These are phyloP conservation scores for Sarotherodon lohbergeri DNA, from an alignment of 2,113 vertebrate species.

Conservation along the genomic window DNA sequence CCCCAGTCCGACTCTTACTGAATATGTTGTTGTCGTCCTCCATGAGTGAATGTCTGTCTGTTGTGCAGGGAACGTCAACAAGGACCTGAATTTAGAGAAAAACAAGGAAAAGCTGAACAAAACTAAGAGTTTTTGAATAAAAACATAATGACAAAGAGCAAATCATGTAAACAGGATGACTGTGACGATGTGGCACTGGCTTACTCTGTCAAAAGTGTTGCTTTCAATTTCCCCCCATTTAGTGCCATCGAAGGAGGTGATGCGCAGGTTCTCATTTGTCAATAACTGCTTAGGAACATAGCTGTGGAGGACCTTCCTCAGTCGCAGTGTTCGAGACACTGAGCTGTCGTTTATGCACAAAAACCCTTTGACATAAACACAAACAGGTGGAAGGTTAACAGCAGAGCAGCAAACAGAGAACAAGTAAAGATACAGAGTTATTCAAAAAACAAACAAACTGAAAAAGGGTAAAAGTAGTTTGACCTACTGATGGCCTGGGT, in stretches of 20 bases:
- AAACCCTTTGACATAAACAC: slow-evolving; percentile 60
- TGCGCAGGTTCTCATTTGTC: slow-evolving; percentile 60
- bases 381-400: not conserved
- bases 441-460: not conserved
- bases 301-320: slow-evolving; percentile 75
- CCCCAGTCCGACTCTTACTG: slow-evolving; percentile 74
- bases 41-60: slow-evolving; percentile 86
- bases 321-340: slow-evolving; percentile 75
- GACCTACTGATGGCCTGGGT: slow-evolving; percentile 79
- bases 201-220: slow-evolving; percentile 83
- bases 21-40: slow-evolving; percentile 95
- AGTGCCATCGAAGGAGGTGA: slow-evolving; percentile 83
- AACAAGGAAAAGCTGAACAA: not conserved
- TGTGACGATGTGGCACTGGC: not conserved
- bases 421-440: accelerated
- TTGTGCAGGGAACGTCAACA: slow-evolving; percentile 94
- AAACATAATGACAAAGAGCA: not conserved
- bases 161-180: not conserved
- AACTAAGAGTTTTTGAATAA: not conserved
- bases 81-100: slow-evolving; percentile 76
- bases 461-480: not conserved
- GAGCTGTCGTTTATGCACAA: slow-evolving; percentile 85
- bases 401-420: not conserved
- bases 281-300: slow-evolving; percentile 77
- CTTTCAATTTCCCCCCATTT: slow-evolving; percentile 78